phyloP scores from a whole-genome alignment of 2,113 vertebrate genomes.

The Thinocorus orbignyianus region DNA sequence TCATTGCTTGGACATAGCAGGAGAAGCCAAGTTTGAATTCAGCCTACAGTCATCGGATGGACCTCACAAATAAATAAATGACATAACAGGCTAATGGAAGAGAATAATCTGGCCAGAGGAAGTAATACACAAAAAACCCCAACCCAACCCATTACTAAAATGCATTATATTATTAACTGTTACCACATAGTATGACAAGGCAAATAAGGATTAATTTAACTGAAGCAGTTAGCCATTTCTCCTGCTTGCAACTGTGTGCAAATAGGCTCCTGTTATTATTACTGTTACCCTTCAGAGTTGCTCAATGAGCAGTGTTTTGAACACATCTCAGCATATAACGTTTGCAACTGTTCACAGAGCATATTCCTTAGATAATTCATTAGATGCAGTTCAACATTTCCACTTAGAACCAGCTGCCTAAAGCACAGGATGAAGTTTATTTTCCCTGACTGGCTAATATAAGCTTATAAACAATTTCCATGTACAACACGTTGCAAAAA shows the following conservation, averaged over 20 bases:
- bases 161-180: conserved; percentile 51
- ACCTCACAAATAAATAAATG: conserved; percentile 24
- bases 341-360: neutral
- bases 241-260: conserved; percentile 34
- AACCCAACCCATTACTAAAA: conserved; percentile 42
- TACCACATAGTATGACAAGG: conserved; percentile 34
- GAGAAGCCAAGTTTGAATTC: neutral
- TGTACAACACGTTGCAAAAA: neutral
- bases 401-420: neutral
- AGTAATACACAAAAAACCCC: neutral
- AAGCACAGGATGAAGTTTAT: conserved; percentile 30
- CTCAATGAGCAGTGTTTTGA: neutral
- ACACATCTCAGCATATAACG: conserved; percentile 7
- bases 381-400: neutral
- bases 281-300: conserved; percentile 31
- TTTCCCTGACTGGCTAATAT: conserved; percentile 25
- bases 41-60: neutral
- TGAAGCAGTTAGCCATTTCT: conserved; percentile 54
- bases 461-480: conserved; percentile 17
- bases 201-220: conserved; percentile 60
- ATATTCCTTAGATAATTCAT: conserved; percentile 23
- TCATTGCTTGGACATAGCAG: neutral
- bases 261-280: conserved; percentile 56
- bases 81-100: conserved; percentile 39
- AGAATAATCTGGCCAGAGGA: conserved; percentile 29